phyloP scores from a whole-genome alignment of 64 coral and sea anemone species.

The Trachythela sp. region DNA sequence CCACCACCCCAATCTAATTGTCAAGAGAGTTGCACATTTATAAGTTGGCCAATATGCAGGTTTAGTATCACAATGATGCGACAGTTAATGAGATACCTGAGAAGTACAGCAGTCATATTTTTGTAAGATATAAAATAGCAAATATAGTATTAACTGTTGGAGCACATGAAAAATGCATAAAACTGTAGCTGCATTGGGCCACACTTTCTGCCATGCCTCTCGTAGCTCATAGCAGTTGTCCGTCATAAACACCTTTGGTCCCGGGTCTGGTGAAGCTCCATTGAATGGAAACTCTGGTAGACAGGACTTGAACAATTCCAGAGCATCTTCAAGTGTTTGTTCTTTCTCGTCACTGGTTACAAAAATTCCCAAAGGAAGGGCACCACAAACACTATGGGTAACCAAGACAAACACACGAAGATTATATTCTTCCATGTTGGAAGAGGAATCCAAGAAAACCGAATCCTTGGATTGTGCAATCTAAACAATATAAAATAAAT shows the following conservation, averaged over 20 bases:
- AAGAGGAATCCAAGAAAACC: not conserved
- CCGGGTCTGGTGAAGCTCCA: not conserved
- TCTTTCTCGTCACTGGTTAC: not conserved
- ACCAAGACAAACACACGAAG: conserved; percentile 10
- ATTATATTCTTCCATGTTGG: conserved; percentile 5
- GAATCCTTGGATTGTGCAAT: conserved; percentile 6
- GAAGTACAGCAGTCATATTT: no score
- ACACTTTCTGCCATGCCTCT: not conserved
- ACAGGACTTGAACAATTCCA: not conserved
- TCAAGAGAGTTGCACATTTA: no score
- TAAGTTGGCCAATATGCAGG: no score
- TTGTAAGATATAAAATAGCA: no score
- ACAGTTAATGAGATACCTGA: no score
- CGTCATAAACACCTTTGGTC: not conserved
- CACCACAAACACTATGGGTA: conserved; percentile 19
- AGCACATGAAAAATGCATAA: conserved; percentile 11
- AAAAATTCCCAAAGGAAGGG: conserved; percentile 3
- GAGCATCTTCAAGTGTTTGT: not conserved
- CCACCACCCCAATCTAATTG: no score
- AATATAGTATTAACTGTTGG: not conserved
- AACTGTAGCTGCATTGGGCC: not conserved
- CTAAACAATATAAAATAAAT: not conserved
- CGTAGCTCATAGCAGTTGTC: conserved; percentile 1
- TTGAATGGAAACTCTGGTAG: not conserved
- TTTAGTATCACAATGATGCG: no score